phyloP scores from a whole-genome alignment of 2,113 vertebrate genomes.

The Tachysurus fulvidraco region DNA sequence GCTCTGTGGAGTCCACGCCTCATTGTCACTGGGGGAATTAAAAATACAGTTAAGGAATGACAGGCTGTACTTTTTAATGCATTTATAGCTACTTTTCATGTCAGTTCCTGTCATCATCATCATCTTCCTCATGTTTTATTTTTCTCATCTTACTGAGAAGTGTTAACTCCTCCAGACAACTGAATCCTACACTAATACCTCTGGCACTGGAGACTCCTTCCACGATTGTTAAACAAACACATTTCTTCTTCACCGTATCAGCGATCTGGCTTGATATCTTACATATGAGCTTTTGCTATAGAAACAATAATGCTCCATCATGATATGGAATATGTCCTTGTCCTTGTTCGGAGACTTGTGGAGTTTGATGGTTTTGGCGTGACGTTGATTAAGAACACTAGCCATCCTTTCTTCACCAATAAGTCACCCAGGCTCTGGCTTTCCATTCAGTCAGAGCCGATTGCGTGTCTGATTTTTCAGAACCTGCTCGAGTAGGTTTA shows the following conservation, averaged over 20 bases:
- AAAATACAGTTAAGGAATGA: too few species aligned
- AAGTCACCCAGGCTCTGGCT: not conserved
- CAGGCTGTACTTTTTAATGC: too few species aligned
- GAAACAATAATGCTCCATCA: not conserved
- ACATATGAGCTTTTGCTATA: not conserved
- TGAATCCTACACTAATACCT: not conserved
- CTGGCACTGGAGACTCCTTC: not conserved
- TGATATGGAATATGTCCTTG: not conserved
- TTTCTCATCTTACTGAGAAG: too few species aligned
- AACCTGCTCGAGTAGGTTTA: not conserved
- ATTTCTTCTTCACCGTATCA: not conserved
- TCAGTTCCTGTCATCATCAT: too few species aligned
- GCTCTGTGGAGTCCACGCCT: not conserved
- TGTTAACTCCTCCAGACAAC: too few species aligned
- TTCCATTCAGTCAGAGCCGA: not conserved
- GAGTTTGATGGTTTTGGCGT: not conserved
- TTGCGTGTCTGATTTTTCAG: not conserved
- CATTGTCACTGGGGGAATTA: too few species aligned
- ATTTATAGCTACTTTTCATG: too few species aligned
- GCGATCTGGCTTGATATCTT: too few species aligned
- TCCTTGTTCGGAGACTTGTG: not conserved
- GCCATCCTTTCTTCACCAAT: not conserved
- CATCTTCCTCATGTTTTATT: too few species aligned
- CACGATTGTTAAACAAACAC: not conserved
- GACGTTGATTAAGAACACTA: not conserved